Conservation (phyloP, 2,797 vertebrate genomes). For the Syncerus caffer region DNA sequence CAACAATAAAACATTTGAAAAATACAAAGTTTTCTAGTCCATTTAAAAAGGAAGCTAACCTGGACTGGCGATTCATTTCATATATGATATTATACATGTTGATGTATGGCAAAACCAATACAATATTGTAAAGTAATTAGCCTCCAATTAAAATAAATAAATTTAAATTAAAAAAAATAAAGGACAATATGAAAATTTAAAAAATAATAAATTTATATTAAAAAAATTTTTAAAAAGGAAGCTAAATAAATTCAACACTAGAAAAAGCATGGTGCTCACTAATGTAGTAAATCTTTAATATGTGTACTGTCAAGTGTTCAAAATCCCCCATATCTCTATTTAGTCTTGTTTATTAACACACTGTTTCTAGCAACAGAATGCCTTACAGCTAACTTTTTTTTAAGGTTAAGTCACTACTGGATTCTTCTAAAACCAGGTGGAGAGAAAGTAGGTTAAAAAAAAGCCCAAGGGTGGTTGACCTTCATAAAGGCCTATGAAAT, state of each 20-base stretch:
- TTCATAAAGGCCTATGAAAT: neutral
- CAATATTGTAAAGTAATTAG: too few relatives aligned
- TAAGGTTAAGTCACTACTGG: neutral
- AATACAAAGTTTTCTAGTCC: neutral
- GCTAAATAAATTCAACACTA: neutral
- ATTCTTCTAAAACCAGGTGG: neutral
- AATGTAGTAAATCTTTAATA: neutral
- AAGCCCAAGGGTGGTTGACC: neutral
- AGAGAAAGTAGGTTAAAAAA: neutral
- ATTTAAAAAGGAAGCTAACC: neutral
- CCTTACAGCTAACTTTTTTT: neutral
- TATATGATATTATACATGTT: too few relatives aligned
- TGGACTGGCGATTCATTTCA: too few relatives aligned
- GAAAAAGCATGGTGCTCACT: neutral
- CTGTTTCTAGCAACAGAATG: neutral
- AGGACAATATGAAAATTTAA: too few relatives aligned
- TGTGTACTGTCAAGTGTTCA: neutral
- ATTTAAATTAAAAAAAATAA: too few relatives aligned
- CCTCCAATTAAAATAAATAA: too few relatives aligned
- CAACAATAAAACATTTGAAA: neutral
- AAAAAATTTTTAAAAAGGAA: neutral
- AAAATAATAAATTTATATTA: too few relatives aligned
- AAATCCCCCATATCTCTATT: neutral
- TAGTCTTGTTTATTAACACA: conserved; percentile 8
- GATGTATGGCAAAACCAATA: too few relatives aligned